Evolutionary conservation across 2,888 invertebrate species (phyloP), one percentile per base, ranked within the genome.

Genomic region (Halocaridina rubra): DNA sequence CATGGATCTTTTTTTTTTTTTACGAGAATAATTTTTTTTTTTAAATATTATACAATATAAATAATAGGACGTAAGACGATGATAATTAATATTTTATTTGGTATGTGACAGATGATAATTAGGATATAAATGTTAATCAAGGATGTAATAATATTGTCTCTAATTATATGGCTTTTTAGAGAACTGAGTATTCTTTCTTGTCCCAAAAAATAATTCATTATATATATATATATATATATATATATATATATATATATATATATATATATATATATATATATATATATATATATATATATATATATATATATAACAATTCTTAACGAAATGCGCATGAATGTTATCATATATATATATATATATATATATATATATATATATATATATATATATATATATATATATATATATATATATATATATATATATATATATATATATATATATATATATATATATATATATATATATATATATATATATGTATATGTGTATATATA

Each of bases 381-480:
- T 30, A 74, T 19, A 74, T 53, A 27, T 53, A 53, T 74, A 53
- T 30, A 74, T 53, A 32, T 53, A 4, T 46, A 16, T 74, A 7
- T 74, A 22, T 74, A 46, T 67, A 19, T 74, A 33, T 74, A 8
- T 74, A 74, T 24, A 72, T 22, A 33, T 7, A 19, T 72, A 33
- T n/a, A 39, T 19, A 72, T 24, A 39, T 24, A 72, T 19, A 3
- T 0, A 22, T 67, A 4, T 64, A 1, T 24, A 0, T 67, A 79
- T 79, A 22, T 72, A 71, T n/a, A 69, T 53, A 77, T 64, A 77
- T 64, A 69, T 30, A 8, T 69, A 69, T 78, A 71, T 78, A 78
- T 69, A 71, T 78, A 78, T 69, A 71, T 78, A 78, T 78, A 71
- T 78, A 78, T 78, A 64, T 78, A 30, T 78, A 64, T 78, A 64